Base-by-base conservation (phyloP, 2,888 invertebrate species). In the Palloptera scutellata region DNA sequence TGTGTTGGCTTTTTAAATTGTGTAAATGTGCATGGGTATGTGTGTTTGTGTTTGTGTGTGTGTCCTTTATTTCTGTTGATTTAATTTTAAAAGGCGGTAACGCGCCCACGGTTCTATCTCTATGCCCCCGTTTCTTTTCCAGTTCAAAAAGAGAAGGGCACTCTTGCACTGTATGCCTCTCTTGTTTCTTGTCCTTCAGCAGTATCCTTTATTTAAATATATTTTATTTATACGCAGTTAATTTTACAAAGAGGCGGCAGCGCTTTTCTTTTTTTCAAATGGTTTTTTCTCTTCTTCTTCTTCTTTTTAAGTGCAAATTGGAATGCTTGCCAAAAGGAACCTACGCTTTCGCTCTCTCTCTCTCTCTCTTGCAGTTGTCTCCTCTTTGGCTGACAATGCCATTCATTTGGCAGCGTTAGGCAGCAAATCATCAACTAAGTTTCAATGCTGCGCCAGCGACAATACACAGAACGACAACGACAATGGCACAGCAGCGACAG, bases 21-120 rank as follows among this genome's bases (percentile, higher is more conserved):
- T 57, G 57, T 40, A 40, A 12, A 10, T 57, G 40, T 41, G 40
- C 13, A 6, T 20, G 13, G 20, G 53, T 70, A 64, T 71, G 58
- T 63, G 43, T 57, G 53, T 60, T 54, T 65, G 65, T 59, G 52
- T 68, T 64, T 69, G 51, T 52, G 66, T 62, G 68, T 59, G 61
- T 63, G 68, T 69, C 68, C 60, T 60, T 71, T 72, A 73, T 71
- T 78, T 77, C 74, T 75, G 79, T 79, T 79, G 78, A 81, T 79
- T 81, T 79, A 80, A 79, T 80, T 81, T 80, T 74, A 77, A 79
- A 76, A 78, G 80, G 78, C 75, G 76, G 74, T 68, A 65, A 68
- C 68, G 65, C 61, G 61, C 55, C 61, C 59, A 64, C 64, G 61
- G 64, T 54, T 53, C 15, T 19, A n/a, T 19, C n/a, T 15, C n/a